These are phyloP conservation scores for Zaprionus gabonicus DNA, from an alignment of 1,140 invertebrate species.

Conservation along the genomic window DNA sequence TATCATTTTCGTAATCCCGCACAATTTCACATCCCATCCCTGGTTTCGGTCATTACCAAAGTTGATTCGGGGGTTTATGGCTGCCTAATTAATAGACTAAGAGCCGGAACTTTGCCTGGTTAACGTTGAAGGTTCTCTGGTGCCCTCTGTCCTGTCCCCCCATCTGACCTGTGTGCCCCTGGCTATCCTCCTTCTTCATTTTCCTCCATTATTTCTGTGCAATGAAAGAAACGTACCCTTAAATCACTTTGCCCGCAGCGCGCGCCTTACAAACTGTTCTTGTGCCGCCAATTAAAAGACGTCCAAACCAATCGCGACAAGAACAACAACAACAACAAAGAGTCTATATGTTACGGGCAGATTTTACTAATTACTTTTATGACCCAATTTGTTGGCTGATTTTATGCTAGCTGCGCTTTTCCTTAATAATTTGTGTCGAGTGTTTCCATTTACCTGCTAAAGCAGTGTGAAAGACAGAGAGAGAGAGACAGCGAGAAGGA, in stretches of 20 bases:
- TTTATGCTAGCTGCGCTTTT: slow-evolving; percentile 57
- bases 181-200: neutral
- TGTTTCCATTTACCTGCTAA: slow-evolving; percentile 50
- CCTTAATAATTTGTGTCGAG: slow-evolving; percentile 64
- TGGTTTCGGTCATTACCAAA: slow-evolving; percentile 48
- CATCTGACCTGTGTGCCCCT: neutral
- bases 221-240: neutral
- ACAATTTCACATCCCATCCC: slow-evolving; percentile 7
- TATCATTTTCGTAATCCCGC: neutral
- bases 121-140: slow-evolving; percentile 25
- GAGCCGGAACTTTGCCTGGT: slow-evolving; percentile 51
- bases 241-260: neutral
- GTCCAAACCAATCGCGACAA: slow-evolving; percentile 30
- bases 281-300: slow-evolving; percentile 38
- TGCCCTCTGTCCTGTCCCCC: neutral
- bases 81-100: slow-evolving; percentile 71
- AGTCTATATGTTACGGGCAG: slow-evolving; percentile 43
- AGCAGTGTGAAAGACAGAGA: neutral
- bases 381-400: slow-evolving; percentile 69
- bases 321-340: slow-evolving; percentile 1
- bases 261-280: slow-evolving; percentile 10
- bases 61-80: slow-evolving; percentile 71
- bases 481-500: neutral
- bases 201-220: neutral
- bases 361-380: slow-evolving; percentile 80